Evolutionary conservation across 2,113 vertebrate genomes (phyloP), one percentile per base, ranked within the genome.

Genomic region (Anhinga rufa): DNA sequence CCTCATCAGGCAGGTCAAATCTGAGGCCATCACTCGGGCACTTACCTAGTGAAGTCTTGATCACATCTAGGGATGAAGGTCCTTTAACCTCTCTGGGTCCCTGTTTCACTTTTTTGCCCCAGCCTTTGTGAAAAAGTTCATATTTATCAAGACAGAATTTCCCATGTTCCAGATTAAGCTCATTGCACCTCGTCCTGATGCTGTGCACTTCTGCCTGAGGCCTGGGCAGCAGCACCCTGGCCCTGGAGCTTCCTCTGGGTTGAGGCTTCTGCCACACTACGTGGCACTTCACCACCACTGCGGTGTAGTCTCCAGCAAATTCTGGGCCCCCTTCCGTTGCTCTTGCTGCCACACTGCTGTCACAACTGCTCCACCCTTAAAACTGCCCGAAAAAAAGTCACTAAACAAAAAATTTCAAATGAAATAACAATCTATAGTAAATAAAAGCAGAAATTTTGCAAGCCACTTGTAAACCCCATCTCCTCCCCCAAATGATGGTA

Each of bases 231-330:
- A 24, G 13, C 52, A 68, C 15, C 21, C 20, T 40, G 7, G 10
- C 20, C 25, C 62, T 29, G 29, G 12, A 86, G 38, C 34, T 77
- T 70, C 22, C 17, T 15, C 20, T 29, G 26, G 15, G 8, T 29
- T 0, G 1, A 71, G 34, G 57, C 10, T 58, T 76, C 38, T 58
- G 42, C 14, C 0, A 3, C 5, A 10, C 12, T 29, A 40, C 1
- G 0, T 31, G 17, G 12, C 25, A 86, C 17, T 69, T 80, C 1
- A 1, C 12, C 36, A 48, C 5, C 14, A 21, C 13, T 12, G 28
- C 1, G 0, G 24, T 57, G 28, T 29, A 46, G 28, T 38, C 17
- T 76, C 34, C 42, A 58, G 21, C 15, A 86, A n/a, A 65, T 58
- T 38, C 57, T 70, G 38, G 26, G 15, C 6, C 12, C 17, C 9